Evolutionary conservation across 2,888 invertebrate genomes (phyloP), one percentile per base, ranked within the genome.

Genomic region (Elegia similella): DNA sequence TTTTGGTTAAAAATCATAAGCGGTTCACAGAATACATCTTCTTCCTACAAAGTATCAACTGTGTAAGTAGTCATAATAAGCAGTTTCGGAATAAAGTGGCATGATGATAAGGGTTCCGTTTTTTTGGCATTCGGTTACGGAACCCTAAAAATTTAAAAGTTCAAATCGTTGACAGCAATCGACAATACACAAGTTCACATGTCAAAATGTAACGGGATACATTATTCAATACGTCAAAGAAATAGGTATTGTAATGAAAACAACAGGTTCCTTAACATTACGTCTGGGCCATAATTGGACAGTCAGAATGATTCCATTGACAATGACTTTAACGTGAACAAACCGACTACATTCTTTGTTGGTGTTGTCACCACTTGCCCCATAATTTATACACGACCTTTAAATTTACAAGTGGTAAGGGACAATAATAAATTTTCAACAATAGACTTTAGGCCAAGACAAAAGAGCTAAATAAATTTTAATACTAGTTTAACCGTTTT

Each of bases 291-390:
- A 17, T 34, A 34, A 38, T 17, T 17, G 34, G 50, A n/a, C 38
- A 38, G 34, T 50, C 16, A 50, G 50, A 34, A 34, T 34, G 50
- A 34, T 50, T 50, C 7, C 50, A 34, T 50, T 50, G 50, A 34
- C 50, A 50, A 34, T 50, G 50, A 50, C 50, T 50, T 54, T 54
- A 30, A 44, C 34, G 32, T 15, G 30, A 15, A 42, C 54, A 43
- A 15, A 29, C 54, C 17, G 65, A 65, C 66, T 59, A 59, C 70
- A 76, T 78, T 76, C 70, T 65, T 68, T 55, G 47, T 56, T 13
- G 55, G 60, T 69, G 66, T 58, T 67, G 72, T 77, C 72, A 75
- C 64, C 67, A 69, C 70, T 70, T 62, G 74, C 67, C 66, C 63
- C 60, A 62, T 72, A 69, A 71, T 69, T 70, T 71, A 67, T 66